These are phyloP conservation scores for Gymnoscelis rufifasciata DNA, from an alignment of 2,888 invertebrate genomes.

Conservation along the genomic window DNA sequence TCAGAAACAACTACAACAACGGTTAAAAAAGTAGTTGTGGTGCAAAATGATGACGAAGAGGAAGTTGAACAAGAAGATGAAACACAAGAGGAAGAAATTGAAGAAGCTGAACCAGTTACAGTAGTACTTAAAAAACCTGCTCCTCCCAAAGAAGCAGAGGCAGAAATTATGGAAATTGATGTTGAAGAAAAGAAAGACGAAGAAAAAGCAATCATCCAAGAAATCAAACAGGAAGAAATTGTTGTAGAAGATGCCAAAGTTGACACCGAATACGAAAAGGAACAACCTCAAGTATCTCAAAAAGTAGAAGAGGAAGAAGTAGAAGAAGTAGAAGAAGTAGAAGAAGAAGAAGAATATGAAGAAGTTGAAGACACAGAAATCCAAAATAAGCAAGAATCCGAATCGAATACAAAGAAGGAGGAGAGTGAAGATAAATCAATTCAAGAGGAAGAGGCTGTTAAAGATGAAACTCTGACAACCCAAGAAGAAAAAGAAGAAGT, in stretches of 20 bases:
- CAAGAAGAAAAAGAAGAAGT: conserved; percentile 22
- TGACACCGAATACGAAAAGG: conserved; percentile 10
- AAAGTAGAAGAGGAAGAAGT: conserved; percentile 13
- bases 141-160: conserved; percentile 16
- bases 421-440: conserved; percentile 1
- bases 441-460: conserved; percentile 3
- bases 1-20: conserved; percentile 54
- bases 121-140: conserved; percentile 36
- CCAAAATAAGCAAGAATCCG: conserved; percentile 30
- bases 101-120: conserved; percentile 37
- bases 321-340: conserved; percentile 14
- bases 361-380: conserved; percentile 30
- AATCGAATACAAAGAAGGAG: conserved; percentile 22
- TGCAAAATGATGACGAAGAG: conserved; percentile 45
- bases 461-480: conserved; percentile 19
- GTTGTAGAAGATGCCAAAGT: conserved; percentile 12
- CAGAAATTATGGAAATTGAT: conserved; percentile 17
- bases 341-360: conserved; percentile 35
- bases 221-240: conserved; percentile 14
- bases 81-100: conserved; percentile 37
- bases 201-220: conserved; percentile 5
- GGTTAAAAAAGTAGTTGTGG: conserved; percentile 54
- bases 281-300: conserved; percentile 8
- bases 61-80: conserved; percentile 43
- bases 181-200: conserved; percentile 21